Evolutionary conservation across 30 jellyfish, hydroid and myxozoan species (phyloP).

Genomic region (Cassiopea andromeda): DNA sequence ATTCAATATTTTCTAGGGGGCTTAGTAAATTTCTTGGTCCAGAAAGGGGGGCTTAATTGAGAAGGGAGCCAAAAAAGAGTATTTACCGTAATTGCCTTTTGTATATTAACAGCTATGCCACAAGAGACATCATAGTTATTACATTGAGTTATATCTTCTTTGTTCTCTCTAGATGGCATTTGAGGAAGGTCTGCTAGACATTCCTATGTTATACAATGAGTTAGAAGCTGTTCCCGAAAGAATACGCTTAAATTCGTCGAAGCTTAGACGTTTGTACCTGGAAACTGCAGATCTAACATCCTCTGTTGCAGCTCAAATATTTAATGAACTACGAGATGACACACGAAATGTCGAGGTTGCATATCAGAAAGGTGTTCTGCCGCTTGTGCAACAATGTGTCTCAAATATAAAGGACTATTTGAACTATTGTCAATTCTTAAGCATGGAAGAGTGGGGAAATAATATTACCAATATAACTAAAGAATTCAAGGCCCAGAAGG

Average conservation of each 20-base stretch:
- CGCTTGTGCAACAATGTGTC: conserved; percentile 31
- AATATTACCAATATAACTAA: conserved; percentile 23
- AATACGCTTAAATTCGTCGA: conserved; percentile 30
- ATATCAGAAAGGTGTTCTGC: conserved; percentile 31
- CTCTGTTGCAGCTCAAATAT: conserved; percentile 6
- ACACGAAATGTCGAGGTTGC: conserved; percentile 56
- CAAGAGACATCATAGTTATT: no score
- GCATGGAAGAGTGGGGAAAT: conserved; percentile 52
- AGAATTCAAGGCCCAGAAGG: conserved; percentile 29
- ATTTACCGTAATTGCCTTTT: no score
- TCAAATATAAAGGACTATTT: conserved; percentile 24
- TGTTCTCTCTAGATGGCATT: no score
- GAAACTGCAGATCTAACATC: conserved; percentile 24
- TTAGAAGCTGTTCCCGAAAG: neutral
- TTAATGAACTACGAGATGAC: conserved; percentile 18
- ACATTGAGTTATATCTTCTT: no score
- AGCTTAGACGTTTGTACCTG: conserved; percentile 28
- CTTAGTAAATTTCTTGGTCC: no score
- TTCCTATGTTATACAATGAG: no score
- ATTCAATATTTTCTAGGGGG: no score
- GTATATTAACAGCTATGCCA: no score
- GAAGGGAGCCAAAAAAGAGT: no score
- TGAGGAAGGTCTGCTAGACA: no score
- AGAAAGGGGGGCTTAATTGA: no score
- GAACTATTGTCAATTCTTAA: conserved; percentile 12